Base-by-base conservation (phyloP, 2,797 vertebrate species). In the Schizopygopsis pylzovi region DNA sequence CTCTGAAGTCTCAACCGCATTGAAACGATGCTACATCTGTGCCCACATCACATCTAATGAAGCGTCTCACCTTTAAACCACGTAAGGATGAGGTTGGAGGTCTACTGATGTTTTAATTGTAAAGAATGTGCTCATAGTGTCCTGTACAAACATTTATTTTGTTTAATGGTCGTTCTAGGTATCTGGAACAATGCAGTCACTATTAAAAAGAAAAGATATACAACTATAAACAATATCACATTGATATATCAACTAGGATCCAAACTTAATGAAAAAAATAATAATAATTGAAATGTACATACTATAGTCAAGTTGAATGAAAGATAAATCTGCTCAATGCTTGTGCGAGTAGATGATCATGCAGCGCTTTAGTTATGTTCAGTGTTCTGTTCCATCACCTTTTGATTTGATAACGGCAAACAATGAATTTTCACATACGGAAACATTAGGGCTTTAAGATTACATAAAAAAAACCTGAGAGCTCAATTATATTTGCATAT, bases 101-200 rank as follows among this genome's bases (percentile, higher is more conserved):
- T 8, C 39, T 63, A 33, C 41, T 4, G 12, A 75, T 49, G 41
- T 37, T 77, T 65, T 83, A 63, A 45, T 41, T 56, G 72, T 63
- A 33, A 67, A 84, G 47, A 84, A 68, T 25, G 39, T n/a, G 18
- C 33, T 56, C 37, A 2, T 63, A n/a, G 76, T 79, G 67, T 86
- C 67, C 75, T 89, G 79, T 88, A 87, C 81, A 89, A 93, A 93
- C 85, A 93, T 95, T 94, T 94, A 94, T 94, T 49, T 94, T 92
- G 25, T 94, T 81, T 84, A 92, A 90, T 92, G 87, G 84, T 91
- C 67, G 90, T 85, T 90, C 90, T 93, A 89, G 89, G 84, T 79
- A 90, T 89, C 90, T 88, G 87, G 86, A 91, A 90, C 89, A 89
- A 91, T 89, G 92, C 90, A 82, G 80, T 91, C 76, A 88, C 91